Base-by-base conservation (phyloP, 2,113 vertebrate species). In the Orycteropus afer region DNA sequence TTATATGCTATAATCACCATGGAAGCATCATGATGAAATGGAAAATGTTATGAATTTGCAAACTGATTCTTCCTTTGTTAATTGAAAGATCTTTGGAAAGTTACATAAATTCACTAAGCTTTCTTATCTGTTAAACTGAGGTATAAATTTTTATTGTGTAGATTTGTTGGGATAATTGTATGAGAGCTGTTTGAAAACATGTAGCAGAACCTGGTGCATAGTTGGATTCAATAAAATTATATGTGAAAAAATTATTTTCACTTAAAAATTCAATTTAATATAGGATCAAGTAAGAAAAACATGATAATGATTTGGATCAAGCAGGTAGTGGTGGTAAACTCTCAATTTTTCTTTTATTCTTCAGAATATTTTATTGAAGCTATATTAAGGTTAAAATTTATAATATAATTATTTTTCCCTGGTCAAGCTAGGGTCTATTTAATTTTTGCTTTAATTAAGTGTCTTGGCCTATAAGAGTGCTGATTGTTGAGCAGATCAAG, bases 331-430 rank as follows among this genome's bases (percentile, higher is more conserved):
- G 80, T 77, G 11, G 18, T 3, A 71, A 65, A 22, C 76, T 80
- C 91, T 95, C 57, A 63, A 40, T 61, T 82, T 86, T 37, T 80
- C 57, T 91, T 71, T 86, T 40, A 65, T 92, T 92, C 4, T 27
- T 79, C 40, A 89, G 40, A 82, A 82, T 80, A 79, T 37, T 65
- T 78, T 59, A 87, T 84, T 95, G 63, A 95, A 51, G 85, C 49
- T 61, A 8, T 55, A 53, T 51, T n/a, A 74, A 89, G n/a, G 55
- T 91, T 83, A 92, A 74, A 92, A 93, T 29, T 80, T 37, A 84
- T 63, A 87, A 84, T 86, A 27, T 71, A 94, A 78, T 94, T 92
- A 80, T 84, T 83, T 96, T 83, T 90, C 40, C 23, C 91, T 84
- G 37, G 77, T n/a, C 53, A 73, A 92, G 12, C 14, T 40, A 73